Evolutionary conservation across 2,113 vertebrate species (phyloP).

Genomic region (Opisthocomus hoazin): DNA sequence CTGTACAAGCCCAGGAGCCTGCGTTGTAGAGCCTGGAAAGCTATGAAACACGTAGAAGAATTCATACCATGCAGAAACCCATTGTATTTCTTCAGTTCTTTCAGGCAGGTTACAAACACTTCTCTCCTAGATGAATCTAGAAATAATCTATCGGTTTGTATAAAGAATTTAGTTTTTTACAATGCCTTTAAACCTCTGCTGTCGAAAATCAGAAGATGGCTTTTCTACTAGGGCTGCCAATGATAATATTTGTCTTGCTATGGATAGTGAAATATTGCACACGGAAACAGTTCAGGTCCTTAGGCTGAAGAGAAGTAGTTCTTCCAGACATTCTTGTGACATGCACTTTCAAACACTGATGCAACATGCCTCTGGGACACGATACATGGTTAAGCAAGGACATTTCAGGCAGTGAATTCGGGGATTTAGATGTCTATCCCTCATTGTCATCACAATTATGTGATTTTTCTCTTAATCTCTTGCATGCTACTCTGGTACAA

Average conservation of each 20-base stretch:
- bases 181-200: background rate
- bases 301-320: background rate
- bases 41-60: background rate
- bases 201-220: background rate
- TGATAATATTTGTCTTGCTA: background rate
- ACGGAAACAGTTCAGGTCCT: background rate
- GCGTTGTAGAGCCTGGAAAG: background rate
- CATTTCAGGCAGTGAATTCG: background rate
- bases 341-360: background rate
- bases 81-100: background rate
- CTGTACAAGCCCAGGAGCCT: background rate
- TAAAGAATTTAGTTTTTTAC: background rate
- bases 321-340: background rate
- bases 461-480: background rate
- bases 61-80: background rate
- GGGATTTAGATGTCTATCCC: background rate
- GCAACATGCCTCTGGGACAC: background rate
- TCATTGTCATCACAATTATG: accelerated
- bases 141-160: background rate
- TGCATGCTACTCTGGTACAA: background rate
- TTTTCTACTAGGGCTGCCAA: background rate
- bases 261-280: background rate
- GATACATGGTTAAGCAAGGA: background rate
- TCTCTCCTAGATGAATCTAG: background rate
- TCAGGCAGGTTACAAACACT: background rate